Conservation (phyloP, 2,113 vertebrate species). For the Elanoides forficatus region DNA sequence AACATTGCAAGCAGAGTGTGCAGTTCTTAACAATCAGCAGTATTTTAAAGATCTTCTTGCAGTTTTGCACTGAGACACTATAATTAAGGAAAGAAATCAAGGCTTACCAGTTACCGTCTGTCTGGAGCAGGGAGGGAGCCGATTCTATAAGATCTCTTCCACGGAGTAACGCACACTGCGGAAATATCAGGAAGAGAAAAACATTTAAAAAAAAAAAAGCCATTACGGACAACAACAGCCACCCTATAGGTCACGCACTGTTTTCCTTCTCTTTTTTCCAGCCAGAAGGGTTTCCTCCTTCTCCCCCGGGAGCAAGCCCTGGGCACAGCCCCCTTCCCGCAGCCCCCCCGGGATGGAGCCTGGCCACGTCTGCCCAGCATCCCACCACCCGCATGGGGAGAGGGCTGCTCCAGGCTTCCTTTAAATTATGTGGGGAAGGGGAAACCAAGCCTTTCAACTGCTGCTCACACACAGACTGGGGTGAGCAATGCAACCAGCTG, state of each 20-base stretch:
- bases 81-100: conserved; percentile 58
- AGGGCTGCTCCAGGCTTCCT: neutral
- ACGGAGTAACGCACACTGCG: neutral
- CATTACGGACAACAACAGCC: neutral
- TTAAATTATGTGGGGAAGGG: neutral
- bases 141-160: neutral
- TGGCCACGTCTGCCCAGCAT: neutral
- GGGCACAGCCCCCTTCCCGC: neutral
- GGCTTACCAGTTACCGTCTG: neutral
- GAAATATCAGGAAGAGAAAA: neutral
- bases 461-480: neutral
- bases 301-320: neutral
- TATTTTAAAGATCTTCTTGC: conserved; percentile 7
- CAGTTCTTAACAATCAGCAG: conserved; percentile 21
- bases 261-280: neutral
- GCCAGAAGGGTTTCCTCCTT: neutral
- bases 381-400: accelerated
- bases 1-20: neutral
- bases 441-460: neutral
- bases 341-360: accelerated
- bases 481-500: neutral
- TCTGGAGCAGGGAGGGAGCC: neutral
- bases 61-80: conserved; percentile 40
- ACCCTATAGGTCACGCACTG: accelerated
- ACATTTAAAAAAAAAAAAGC: neutral